Evolutionary conservation across 2,888 invertebrate species (phyloP), one percentile per base, ranked within the genome.

Genomic region (Volucella inanis): DNA sequence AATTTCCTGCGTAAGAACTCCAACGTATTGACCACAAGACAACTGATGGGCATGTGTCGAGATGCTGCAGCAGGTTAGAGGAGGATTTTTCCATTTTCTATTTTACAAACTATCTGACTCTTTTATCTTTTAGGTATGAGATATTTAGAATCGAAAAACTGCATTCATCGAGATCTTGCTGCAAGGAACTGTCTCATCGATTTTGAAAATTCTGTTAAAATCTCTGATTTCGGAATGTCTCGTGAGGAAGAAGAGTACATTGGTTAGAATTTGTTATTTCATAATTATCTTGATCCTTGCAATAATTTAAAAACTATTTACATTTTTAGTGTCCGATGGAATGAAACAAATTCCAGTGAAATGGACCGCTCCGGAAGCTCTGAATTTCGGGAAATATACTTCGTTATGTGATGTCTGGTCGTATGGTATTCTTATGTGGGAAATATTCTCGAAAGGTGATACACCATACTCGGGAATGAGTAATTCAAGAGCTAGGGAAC

Each of bases 321-420:
- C 39, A 6, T 22, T 62, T 81, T 50, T 65, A 92, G 98, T 98
- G 52, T 98, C 98, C 3, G 98, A 98, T 88, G 98, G 98, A 45
- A 97, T 98, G 97, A 98, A 99, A 92, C 98, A 98, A 93, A 98
- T 99, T 89, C 98, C 99, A 0, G 98, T 99, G 83, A 99, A 99
- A 92, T 99, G 99, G 99, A 99, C 98, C 0, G 98, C 98, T 2
- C 99, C 99, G 0, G 98, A 98, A 93, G 98, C 98, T 2, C 93
- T 98, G 11, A 98, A 98, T 92, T 98, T 97, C 91, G 98, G 98
- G 95, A 97, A 98, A 94, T 98, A 98, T 92, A 98, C 98, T 10
- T 96, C 98, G 0, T 92, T 98, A 8, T 98, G 98, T 92, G 98
- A 99, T 93, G 98, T 99, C 57, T 99, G 98, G 98, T 98, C 98